Base-by-base conservation (phyloP, 53 echinoderm and acorn worm species). In the Antedon mediterranea region DNA sequence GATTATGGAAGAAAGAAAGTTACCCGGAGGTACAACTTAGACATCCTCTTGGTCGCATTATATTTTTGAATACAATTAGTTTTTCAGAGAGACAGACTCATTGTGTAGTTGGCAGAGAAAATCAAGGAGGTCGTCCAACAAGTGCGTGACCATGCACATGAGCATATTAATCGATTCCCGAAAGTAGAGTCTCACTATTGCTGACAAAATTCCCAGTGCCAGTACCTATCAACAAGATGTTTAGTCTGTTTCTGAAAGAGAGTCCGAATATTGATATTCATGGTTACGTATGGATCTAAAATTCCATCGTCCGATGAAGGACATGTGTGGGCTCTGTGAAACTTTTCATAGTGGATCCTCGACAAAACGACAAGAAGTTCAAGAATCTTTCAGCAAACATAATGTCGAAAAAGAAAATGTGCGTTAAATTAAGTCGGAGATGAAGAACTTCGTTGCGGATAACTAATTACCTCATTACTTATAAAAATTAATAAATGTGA, bases 221-320 rank as follows among this genome's bases (percentile, higher is more conserved):
- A 77, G 26, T 77, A 34, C 34, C 43, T 43, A 31, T n/a, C 5
- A 33, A 28, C n/a, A 70, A 29, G 0, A 79, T 79, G 71, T 41
- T 71, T 71, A 30, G 26, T 31, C 70, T 79, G 30, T 71, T 3
- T 28, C n/a, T 71, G 23, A 79, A 71, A 31, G 79, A 79, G 30
- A 33, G 71, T 20, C 30, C 71, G 26, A n/a, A 11, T 79, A 30
- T 0, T 9, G 15, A 8, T 13, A 71, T 71, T 4, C 83, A 9
- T 57, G 88, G 34, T 33, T 81, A 18, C 78, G 78, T 11, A 78
- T 84, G 82, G 87, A 79, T 34, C 79, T 82, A 0, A 87, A 85
- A 76, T 88, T 83, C 33, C 79, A 81, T 33, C 44, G 43, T 32
- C 86, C 91, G 0, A 91, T 91, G 31, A 88, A 86, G 74, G 90